These are phyloP conservation scores for Dipodomys merriami DNA, from an alignment of 2,113 vertebrate species.

Conservation along the genomic window DNA sequence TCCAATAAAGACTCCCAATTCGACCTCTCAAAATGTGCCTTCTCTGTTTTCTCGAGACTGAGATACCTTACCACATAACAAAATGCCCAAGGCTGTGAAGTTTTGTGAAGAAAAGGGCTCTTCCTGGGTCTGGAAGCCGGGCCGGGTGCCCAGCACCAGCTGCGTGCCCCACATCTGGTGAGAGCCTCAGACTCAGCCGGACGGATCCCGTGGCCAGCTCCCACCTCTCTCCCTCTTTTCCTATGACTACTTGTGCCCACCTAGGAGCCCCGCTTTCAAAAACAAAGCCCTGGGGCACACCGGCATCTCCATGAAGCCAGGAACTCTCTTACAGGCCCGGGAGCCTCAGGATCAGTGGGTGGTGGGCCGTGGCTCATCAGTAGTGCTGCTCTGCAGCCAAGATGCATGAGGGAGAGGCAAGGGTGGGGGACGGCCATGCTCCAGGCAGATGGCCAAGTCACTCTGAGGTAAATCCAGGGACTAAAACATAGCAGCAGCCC, in stretches of 20 bases:
- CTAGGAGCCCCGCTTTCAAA: not conserved
- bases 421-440: not conserved
- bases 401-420: not conserved
- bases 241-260: not conserved
- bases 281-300: too few species aligned
- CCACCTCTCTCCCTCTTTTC: too few species aligned
- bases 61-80: not conserved
- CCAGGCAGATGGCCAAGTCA: accelerated
- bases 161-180: too few species aligned
- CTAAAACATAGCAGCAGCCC: not conserved
- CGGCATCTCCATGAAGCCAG: accelerated
- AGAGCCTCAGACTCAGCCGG: too few species aligned
- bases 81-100: not conserved
- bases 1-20: too few species aligned
- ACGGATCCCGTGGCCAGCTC: not conserved
- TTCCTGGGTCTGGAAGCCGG: not conserved
- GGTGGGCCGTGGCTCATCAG: too few species aligned
- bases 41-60: too few species aligned
- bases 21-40: too few species aligned
- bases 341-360: accelerated
- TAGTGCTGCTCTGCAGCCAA: accelerated
- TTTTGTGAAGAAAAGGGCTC: not conserved
- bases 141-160: not conserved
- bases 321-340: not conserved
- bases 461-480: not conserved